Percentiles rank a stretch among this genome's conserved stretches.
phyloP scores from a whole-genome alignment of 1,140 invertebrate species.

The Hyphantria cunea region DNA sequence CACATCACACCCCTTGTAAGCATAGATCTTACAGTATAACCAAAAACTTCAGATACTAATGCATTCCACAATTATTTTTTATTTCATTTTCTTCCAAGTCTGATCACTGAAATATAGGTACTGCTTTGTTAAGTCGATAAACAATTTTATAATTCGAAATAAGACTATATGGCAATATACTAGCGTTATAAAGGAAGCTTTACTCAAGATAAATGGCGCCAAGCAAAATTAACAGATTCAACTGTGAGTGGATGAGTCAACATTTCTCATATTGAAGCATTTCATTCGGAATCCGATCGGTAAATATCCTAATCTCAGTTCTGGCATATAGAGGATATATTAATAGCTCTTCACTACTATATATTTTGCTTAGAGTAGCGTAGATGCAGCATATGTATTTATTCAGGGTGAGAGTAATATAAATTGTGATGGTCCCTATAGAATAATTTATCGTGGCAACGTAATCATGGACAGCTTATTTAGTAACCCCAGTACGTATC shows the following conservation, averaged over 20 bases:
- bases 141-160: no score
- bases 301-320: constrained; percentile 39
- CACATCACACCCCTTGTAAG: no score
- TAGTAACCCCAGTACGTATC: no score
- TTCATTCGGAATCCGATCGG: constrained; percentile 32
- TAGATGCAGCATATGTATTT: constrained; percentile 8
- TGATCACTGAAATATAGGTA: no score
- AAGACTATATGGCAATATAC: no score
- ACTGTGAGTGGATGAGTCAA: constrained; percentile 5
- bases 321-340: constrained; percentile 35
- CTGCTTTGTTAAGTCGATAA: no score
- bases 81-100: no score
- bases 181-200: no score
- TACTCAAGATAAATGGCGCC: no score
- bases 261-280: constrained; percentile 23
- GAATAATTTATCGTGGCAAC: constrained; percentile 54
- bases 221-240: background rate
- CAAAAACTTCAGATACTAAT: no score
- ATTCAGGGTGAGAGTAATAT: constrained; percentile 46
- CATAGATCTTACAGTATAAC: no score
- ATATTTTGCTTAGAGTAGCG: constrained; percentile 44
- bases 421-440: constrained; percentile 51
- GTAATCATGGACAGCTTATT: constrained; percentile 44
- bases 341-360: constrained; percentile 21
- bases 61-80: no score